Conservation (phyloP, 2,888 invertebrate species). For the Eupeodes luniger region DNA sequence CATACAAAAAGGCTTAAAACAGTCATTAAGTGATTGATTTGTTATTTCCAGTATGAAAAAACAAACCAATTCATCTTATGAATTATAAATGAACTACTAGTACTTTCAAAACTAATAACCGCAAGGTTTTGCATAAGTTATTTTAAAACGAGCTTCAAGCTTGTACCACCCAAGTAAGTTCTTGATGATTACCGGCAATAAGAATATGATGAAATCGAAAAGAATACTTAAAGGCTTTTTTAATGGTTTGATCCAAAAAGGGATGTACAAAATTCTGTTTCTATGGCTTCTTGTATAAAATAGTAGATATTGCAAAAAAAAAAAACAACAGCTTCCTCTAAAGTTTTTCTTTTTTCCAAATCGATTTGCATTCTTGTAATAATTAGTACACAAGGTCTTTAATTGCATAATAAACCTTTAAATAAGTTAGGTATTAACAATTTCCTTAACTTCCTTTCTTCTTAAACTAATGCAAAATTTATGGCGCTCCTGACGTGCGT, state of each 20-base stretch:
- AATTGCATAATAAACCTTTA: not conserved
- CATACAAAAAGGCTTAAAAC: not conserved
- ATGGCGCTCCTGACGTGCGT: slow-evolving; percentile 28
- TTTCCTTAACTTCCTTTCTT: slow-evolving; percentile 27
- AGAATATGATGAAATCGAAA: too few species aligned
- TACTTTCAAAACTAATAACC: not conserved
- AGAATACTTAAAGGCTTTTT: too few species aligned
- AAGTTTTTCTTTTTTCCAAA: too few species aligned
- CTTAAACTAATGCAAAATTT: slow-evolving; percentile 5
- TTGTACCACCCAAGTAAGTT: not conserved
- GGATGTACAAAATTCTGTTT: too few species aligned
- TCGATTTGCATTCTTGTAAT: not conserved
- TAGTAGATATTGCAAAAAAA: too few species aligned
- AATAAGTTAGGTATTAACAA: not conserved
- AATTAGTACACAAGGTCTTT: not conserved
- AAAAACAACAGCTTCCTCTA: too few species aligned
- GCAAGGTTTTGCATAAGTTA: not conserved
- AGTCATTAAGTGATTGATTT: slow-evolving; percentile 13
- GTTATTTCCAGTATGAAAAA: not conserved
- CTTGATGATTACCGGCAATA: not conserved
- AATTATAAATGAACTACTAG: not conserved
- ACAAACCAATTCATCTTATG: not conserved
- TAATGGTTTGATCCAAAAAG: too few species aligned
- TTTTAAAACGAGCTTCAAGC: not conserved
- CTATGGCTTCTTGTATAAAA: too few species aligned